Percentiles rank a stretch among this genome's conserved stretches.
phyloP scores from a whole-genome alignment of 2,113 vertebrate species.

The Notothenia rossii region DNA sequence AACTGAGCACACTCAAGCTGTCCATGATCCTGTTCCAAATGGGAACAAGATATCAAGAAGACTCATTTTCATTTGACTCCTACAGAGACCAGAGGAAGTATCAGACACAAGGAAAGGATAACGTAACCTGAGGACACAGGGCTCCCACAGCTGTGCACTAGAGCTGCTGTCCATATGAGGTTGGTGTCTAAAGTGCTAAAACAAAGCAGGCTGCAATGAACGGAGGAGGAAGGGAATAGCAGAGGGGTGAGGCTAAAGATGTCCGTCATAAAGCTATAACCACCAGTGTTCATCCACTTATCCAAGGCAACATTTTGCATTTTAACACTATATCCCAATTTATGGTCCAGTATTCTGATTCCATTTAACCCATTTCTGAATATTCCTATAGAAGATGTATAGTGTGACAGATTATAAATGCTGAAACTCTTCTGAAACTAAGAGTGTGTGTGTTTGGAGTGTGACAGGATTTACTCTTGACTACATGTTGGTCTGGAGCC shows the following conservation, averaged over 20 bases:
- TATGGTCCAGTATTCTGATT: not conserved
- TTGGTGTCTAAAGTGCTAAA: slow-evolving; percentile 8
- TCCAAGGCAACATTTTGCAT: not conserved
- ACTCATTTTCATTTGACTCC: slow-evolving; percentile 36
- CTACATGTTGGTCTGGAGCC: no score
- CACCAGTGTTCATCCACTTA: not conserved
- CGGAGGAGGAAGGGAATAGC: not conserved
- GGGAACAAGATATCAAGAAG: slow-evolving; percentile 51
- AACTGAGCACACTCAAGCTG: slow-evolving; percentile 30
- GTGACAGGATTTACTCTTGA: no score
- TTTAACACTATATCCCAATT: not conserved
- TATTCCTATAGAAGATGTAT: not conserved
- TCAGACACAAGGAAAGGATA: slow-evolving; percentile 10
- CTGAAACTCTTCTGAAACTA: not conserved
- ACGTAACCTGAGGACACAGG: slow-evolving; percentile 36
- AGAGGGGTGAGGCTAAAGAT: not conserved
- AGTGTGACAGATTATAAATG: not conserved
- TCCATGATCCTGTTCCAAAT: slow-evolving; percentile 46
- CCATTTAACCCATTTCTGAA: not conserved
- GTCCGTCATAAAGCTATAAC: slow-evolving; percentile 1
- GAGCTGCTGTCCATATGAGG: slow-evolving; percentile 27
- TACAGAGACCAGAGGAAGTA: slow-evolving; percentile 3
- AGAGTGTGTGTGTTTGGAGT: not conserved
- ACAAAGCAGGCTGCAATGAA: slow-evolving; percentile 2
- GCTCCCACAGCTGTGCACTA: slow-evolving; percentile 22